Conservation (phyloP, 2,113 vertebrate species). For the Mormyrus iriodes region DNA sequence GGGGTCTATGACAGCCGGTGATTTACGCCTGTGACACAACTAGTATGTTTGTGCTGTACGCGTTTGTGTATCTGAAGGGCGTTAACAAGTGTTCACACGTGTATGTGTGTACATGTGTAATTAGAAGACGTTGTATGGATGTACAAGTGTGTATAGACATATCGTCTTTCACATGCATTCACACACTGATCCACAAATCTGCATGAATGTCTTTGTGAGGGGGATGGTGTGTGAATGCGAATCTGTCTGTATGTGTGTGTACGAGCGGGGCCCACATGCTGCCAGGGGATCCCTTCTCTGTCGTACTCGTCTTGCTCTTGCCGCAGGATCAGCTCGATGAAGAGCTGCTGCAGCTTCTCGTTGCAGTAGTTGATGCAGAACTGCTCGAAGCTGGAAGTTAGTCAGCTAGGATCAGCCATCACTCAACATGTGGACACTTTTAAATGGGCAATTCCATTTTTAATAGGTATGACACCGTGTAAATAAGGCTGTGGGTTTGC, state of each 20-base stretch:
- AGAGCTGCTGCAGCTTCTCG: constrained; percentile 88
- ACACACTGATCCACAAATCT: background rate
- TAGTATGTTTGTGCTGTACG: background rate
- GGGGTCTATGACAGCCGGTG: background rate
- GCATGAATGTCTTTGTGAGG: background rate
- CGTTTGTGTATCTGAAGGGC: background rate
- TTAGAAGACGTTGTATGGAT: background rate
- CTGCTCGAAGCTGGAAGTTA: constrained; percentile 77
- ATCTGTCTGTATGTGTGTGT: background rate
- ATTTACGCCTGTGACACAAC: background rate
- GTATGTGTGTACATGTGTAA: background rate
- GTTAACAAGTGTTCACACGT: background rate
- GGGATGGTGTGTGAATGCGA: constrained; percentile 13
- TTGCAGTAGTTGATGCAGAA: constrained; percentile 91
- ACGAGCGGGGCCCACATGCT: constrained; percentile 60
- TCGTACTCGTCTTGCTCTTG: constrained; percentile 86
- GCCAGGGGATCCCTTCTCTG: constrained; percentile 81
- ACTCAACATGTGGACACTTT: background rate
- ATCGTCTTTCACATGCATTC: background rate
- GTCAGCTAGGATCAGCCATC: background rate
- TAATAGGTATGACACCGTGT: background rate
- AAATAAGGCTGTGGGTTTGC: background rate
- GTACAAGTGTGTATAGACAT: background rate
- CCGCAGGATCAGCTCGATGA: constrained; percentile 81
- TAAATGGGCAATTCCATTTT: background rate